These are phyloP conservation scores for Rhamphomyia laevipes DNA, from an alignment of 2,888 invertebrate genomes.

Conservation along the genomic window DNA sequence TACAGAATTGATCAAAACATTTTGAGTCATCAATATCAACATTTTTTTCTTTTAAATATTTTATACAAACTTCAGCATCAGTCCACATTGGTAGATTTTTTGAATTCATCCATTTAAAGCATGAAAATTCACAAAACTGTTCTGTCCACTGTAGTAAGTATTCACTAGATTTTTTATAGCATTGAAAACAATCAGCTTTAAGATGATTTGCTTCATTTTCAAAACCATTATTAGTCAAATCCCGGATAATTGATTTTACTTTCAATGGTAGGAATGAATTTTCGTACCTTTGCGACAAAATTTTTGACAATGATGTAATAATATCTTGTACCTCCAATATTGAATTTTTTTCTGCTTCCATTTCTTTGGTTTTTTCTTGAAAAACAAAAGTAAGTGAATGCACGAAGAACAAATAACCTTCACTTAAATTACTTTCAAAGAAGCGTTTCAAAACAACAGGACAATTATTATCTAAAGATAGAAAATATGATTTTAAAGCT, in stretches of 20 bases:
- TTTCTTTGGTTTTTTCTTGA: slow-evolving; percentile 1
- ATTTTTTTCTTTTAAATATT: neutral
- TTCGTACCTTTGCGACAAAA: neutral
- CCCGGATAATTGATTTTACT: neutral
- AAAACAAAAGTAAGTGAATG: slow-evolving; percentile 5
- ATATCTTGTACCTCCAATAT: neutral
- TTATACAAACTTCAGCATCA: neutral
- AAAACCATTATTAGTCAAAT: neutral
- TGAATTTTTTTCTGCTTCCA: neutral
- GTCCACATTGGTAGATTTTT: neutral
- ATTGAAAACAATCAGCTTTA: neutral
- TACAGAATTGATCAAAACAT: neutral
- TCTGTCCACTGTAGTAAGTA: neutral
- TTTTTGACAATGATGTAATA: neutral
- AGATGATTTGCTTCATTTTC: neutral
- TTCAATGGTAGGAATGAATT: neutral
- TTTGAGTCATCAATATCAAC: neutral
- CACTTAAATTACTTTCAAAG: slow-evolving; percentile 7
- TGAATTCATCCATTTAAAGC: neutral
- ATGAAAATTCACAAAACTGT: neutral
- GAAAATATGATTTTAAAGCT: slow-evolving; percentile 5
- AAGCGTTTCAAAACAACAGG: slow-evolving; percentile 1
- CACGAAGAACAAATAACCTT: slow-evolving; percentile 5
- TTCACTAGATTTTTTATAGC: neutral
- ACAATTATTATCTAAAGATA: neutral